Conservation (phyloP, 1,140 invertebrate genomes). For the Drosophila seguyi region DNA sequence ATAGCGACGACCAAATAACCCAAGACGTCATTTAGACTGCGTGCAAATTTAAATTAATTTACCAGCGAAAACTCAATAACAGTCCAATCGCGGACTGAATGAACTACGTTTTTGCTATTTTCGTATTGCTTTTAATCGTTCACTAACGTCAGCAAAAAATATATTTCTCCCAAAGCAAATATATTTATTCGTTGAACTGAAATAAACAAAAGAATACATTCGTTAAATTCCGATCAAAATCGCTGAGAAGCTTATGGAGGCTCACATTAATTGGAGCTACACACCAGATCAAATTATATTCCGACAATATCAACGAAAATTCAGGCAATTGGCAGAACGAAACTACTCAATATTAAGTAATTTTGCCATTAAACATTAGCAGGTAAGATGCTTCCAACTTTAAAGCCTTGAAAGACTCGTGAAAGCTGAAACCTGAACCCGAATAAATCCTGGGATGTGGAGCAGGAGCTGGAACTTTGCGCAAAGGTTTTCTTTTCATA, state of each 20-base stretch:
- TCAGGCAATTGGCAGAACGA: constrained; percentile 7
- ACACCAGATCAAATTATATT: not conserved
- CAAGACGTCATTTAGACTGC: constrained; percentile 65
- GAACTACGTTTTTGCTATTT: constrained; percentile 37
- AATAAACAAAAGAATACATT: not conserved
- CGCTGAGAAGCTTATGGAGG: constrained; percentile 49
- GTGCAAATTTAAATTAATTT: constrained; percentile 72
- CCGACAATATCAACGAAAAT: not conserved
- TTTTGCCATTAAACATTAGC: not conserved
- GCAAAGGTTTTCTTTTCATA: constrained; percentile 21
- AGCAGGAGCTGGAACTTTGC: constrained; percentile 22
- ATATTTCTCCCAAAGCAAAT: constrained; percentile 31
- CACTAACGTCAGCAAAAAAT: constrained; percentile 30
- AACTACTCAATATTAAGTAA: not conserved
- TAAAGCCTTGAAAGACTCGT: not conserved
- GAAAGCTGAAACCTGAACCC: not conserved
- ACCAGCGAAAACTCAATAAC: constrained; percentile 47
- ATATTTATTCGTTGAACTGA: constrained; percentile 16
- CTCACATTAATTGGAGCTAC: constrained; percentile 9
- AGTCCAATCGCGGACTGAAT: constrained; percentile 51
- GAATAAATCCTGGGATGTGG: not conserved
- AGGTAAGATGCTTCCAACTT: not conserved
- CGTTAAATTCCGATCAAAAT: constrained; percentile 15
- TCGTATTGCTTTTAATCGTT: constrained; percentile 20
- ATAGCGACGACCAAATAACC: constrained; percentile 32